Evolutionary conservation across 2,888 invertebrate genomes (phyloP).

Genomic region (Philopedon plagiatum): DNA sequence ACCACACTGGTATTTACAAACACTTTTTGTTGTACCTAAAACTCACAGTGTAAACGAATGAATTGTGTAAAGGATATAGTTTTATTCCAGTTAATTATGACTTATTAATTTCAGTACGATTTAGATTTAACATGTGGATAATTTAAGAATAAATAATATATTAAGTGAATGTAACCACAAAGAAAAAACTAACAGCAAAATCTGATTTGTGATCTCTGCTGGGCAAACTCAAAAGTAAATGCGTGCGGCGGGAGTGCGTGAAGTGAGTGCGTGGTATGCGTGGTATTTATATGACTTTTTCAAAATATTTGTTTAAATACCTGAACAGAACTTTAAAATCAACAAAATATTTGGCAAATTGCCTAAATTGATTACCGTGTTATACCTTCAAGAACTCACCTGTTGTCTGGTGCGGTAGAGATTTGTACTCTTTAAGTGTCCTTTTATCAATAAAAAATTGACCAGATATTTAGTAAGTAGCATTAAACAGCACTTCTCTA

Average conservation of each 20-base stretch:
- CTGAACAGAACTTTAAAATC: neutral
- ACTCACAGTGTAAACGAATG: neutral
- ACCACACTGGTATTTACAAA: conserved; percentile 7
- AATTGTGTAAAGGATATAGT: neutral
- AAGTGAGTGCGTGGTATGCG: conserved; percentile 8
- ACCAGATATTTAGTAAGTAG: too few relatives aligned
- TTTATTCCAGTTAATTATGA: neutral
- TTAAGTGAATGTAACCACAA: conserved; percentile 5
- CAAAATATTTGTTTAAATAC: conserved; percentile 24
- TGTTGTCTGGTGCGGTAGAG: conserved; percentile 11
- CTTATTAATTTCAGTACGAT: neutral
- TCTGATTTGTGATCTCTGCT: conserved; percentile 14
- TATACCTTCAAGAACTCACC: conserved; percentile 20
- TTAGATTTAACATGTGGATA: neutral
- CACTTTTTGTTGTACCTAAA: neutral
- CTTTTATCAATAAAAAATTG: too few relatives aligned
- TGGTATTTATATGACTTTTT: conserved; percentile 9
- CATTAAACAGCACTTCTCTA: too few relatives aligned
- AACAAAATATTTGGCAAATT: conserved; percentile 30
- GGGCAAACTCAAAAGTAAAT: conserved; percentile 20
- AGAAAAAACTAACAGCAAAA: conserved; percentile 11
- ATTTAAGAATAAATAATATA: conserved; percentile 3
- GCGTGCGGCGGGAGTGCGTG: conserved; percentile 25
- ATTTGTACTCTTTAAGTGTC: neutral
- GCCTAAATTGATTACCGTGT: conserved; percentile 10